These are phyloP conservation scores for Corticium candelabrum DNA, from an alignment of 37 sponge, comb jelly and placozoan genomes.

Conservation along the genomic window DNA sequence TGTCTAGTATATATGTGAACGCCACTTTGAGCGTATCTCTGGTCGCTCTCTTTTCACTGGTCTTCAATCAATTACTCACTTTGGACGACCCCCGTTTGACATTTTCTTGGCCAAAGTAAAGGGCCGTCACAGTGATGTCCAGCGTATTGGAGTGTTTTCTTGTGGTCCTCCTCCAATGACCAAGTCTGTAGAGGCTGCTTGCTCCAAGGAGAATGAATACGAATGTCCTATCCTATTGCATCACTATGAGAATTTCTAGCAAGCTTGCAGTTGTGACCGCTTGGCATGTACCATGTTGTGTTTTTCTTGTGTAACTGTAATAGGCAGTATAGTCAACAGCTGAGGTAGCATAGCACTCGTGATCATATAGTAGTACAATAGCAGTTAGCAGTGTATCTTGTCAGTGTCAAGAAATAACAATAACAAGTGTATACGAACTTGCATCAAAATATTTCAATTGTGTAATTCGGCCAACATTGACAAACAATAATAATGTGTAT, in stretches of 20 bases:
- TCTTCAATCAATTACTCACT: slow-evolving; percentile 82
- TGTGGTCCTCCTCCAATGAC: slow-evolving; percentile 98
- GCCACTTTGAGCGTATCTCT: slow-evolving; percentile 90
- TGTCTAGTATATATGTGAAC: slow-evolving; percentile 85
- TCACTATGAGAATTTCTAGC: slow-evolving; percentile 94
- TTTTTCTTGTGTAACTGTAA: too few species aligned
- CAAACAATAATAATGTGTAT: too few species aligned
- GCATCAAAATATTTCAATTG: too few species aligned
- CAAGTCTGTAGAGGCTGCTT: slow-evolving; percentile 78
- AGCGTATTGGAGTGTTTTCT: slow-evolving; percentile 93
- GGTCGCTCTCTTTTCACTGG: slow-evolving; percentile 92
- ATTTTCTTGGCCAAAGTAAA: slow-evolving; percentile 77
- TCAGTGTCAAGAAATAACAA: too few species aligned
- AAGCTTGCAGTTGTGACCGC: too few species aligned
- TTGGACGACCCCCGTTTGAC: slow-evolving; percentile 89
- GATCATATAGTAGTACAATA: too few species aligned
- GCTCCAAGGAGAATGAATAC: slow-evolving; percentile 73
- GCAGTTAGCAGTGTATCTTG: too few species aligned
- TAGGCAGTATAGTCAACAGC: too few species aligned
- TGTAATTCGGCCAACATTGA: too few species aligned
- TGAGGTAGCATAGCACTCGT: too few species aligned
- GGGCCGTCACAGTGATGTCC: slow-evolving; percentile 66
- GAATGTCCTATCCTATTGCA: slow-evolving; percentile 84
- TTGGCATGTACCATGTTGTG: too few species aligned
- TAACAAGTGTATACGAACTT: too few species aligned